phyloP scores from a whole-genome alignment of 1,140 invertebrate genomes.

The Drosophila oshimai region DNA sequence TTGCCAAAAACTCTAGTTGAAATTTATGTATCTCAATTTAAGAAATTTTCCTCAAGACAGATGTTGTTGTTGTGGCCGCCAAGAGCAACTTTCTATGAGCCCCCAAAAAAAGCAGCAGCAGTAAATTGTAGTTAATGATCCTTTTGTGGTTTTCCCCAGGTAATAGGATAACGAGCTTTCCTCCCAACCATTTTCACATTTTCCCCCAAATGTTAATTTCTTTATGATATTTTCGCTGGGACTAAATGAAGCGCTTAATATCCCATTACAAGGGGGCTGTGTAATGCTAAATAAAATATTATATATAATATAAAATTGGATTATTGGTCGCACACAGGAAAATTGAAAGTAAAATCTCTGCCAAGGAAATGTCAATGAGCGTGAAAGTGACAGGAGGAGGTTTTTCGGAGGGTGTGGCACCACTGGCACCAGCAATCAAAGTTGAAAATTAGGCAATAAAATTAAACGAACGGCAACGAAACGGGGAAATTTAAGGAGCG shows the following conservation, averaged over 20 bases:
- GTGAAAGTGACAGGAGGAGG: constrained; percentile 49
- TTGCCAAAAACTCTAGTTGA: neutral
- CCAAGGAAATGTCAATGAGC: constrained; percentile 70
- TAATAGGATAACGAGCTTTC: constrained; percentile 29
- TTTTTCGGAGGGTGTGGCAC: constrained; percentile 24
- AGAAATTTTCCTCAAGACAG: constrained; percentile 22
- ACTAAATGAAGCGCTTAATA: constrained; percentile 51
- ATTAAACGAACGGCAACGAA: constrained; percentile 74
- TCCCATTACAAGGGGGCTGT: constrained; percentile 9
- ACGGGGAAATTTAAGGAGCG: neutral
- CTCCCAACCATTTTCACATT: neutral
- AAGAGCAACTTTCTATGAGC: constrained; percentile 18
- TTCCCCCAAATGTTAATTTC: constrained; percentile 39
- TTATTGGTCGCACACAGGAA: constrained; percentile 28
- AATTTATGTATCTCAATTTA: constrained; percentile 9
- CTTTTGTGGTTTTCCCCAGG: constrained; percentile 36
- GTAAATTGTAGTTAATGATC: constrained; percentile 41
- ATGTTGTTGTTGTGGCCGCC: constrained; percentile 3
- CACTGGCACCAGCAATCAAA: constrained; percentile 78
- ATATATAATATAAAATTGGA: constrained; percentile 76
- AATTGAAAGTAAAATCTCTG: constrained; percentile 56
- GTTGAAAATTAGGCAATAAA: constrained; percentile 80
- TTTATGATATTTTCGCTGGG: constrained; percentile 29
- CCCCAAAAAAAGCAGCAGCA: constrained; percentile 2
- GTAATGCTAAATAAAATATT: constrained; percentile 59